Evolutionary conservation across 2,113 vertebrate species (phyloP).

Genomic region (Neogobius melanostomus): DNA sequence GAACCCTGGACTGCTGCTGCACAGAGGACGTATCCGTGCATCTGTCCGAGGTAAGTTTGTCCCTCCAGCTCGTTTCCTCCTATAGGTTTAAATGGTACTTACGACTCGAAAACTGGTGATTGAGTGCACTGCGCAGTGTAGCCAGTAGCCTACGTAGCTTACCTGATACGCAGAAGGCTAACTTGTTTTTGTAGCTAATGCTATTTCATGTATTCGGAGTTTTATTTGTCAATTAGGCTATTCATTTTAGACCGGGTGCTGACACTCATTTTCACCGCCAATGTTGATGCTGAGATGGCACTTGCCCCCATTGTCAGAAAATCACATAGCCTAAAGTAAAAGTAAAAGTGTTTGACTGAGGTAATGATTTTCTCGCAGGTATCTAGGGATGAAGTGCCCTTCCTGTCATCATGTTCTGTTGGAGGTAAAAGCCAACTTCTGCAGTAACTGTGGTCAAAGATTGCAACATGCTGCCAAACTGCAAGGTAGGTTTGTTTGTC

Average conservation of each 20-base stretch:
- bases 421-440: conserved; percentile 57
- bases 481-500: conserved; percentile 34
- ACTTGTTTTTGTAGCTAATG: no score
- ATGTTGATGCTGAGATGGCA: no score
- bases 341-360: conserved; percentile 43
- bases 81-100: no score
- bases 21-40: not conserved
- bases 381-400: conserved; percentile 71
- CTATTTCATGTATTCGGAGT: no score
- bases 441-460: conserved; percentile 64
- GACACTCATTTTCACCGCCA: no score
- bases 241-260: no score
- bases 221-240: no score
- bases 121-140: no score
- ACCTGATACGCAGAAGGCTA: no score
- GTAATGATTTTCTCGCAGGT: conserved; percentile 4
- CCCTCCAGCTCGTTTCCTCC: no score
- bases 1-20: not conserved
- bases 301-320: not conserved
- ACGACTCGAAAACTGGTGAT: not conserved
- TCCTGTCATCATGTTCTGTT: not conserved
- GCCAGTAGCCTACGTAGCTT: no score
- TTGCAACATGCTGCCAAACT: not conserved
- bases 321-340: conserved; percentile 10
- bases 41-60: not conserved